Evolutionary conservation across 2,797 vertebrate species (phyloP).

Genomic region (Podarcis siculus): DNA sequence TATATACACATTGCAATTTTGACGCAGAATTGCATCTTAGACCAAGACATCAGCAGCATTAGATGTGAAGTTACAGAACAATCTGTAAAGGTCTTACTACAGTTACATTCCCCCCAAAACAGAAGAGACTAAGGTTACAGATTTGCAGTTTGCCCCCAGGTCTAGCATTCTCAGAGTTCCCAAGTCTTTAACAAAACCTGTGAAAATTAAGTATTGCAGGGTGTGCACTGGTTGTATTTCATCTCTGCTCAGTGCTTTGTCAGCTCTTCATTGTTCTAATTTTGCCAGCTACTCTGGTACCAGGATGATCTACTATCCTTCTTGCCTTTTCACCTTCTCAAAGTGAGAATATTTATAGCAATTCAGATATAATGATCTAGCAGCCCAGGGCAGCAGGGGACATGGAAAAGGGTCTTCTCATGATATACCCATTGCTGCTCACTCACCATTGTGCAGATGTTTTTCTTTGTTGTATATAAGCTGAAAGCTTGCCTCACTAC

Average conservation of each 20-base stretch:
- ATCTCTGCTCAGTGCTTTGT: not conserved
- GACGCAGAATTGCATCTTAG: not conserved
- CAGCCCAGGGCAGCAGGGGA: not conserved
- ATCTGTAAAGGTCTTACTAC: not conserved
- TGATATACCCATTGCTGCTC: conserved; percentile 8
- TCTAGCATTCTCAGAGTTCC: not conserved
- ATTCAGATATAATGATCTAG: not conserved
- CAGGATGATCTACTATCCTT: conserved; percentile 27
- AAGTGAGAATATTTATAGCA: conserved; percentile 36
- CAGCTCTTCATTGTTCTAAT: conserved; percentile 35
- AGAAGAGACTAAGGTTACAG: not conserved
- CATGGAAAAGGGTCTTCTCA: conserved; percentile 19
- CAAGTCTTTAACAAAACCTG: not conserved
- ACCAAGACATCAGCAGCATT: not conserved
- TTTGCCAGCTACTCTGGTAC: not conserved
- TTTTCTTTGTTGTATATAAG: not conserved
- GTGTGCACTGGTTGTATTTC: accelerated
- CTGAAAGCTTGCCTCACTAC: not conserved
- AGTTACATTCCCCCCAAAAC: not conserved
- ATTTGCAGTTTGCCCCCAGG: conserved; percentile 9
- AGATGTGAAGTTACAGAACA: not conserved
- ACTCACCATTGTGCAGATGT: not conserved
- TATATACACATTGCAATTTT: not conserved
- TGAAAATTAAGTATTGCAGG: conserved; percentile 21
- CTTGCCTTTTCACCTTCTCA: conserved; percentile 55